Base-by-base conservation (phyloP, 2,797 vertebrate species). In the Pantherophis vulpinus region DNA sequence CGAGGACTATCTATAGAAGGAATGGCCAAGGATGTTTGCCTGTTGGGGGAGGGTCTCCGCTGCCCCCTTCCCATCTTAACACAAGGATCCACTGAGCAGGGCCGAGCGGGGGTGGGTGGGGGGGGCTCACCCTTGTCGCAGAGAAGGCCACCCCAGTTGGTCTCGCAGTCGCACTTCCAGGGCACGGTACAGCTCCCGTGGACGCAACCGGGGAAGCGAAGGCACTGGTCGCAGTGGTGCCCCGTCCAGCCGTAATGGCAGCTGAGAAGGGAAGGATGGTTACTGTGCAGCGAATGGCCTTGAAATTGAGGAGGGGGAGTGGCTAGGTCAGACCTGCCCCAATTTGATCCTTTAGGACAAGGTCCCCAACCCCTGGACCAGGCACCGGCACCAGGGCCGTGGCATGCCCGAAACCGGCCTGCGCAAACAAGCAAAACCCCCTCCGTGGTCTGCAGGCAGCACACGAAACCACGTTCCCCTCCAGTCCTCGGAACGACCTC, bases 101-200 rank as follows among this genome's bases (percentile, higher is more conserved):
- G 10, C 4, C 4, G 4, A 79, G 25, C 42, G 54, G 54, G 61
- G 27, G 54, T n/a, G 61, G 27, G 32, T 32, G 32, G 61, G 3
- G 10, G 6, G 32, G 83, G 86, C 95, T 89, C 97, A 98, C 98
- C 98, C 98, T 98, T 98, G 96, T 98, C 97, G 93, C 98, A 98
- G 91, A 98, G 97, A 91, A 98, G 97, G 90, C 98, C 98, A 29
- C 98, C 98, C 98, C 98, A 98, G 97, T 98, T 98, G 97, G 98
- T 97, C 59, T 98, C 98, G 42, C 98, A 98, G 93, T 98, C 97
- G 90, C 98, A 98, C 96, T 98, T 97, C 98, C 98, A 98, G 25
- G 98, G 98, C 92, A 98, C 98, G 0, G 94, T 94, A 96, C 98
- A 98, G 96, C 97, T 98, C 29, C 98, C 98, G 0, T 98, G 97